Evolutionary conservation across 2,797 vertebrate species (phyloP).

Genomic region (Bovichtus variegatus): DNA sequence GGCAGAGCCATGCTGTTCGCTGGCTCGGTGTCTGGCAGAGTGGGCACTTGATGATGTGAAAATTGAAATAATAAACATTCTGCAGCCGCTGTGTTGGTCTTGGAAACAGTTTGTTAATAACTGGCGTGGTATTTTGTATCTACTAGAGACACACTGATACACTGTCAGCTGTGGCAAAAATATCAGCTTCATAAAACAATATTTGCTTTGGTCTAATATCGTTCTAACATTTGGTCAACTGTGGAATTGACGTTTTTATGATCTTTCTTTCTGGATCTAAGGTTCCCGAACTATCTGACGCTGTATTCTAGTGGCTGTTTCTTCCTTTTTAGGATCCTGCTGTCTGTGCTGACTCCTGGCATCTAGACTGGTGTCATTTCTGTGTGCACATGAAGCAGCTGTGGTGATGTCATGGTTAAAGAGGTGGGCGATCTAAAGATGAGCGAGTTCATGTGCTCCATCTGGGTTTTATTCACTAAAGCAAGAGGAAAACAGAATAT

Average conservation of each 20-base stretch:
- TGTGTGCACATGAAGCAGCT: slow-evolving; percentile 57
- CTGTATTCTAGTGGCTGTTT: slow-evolving; percentile 5
- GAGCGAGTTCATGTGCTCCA: slow-evolving; percentile 69
- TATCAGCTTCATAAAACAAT: slow-evolving; percentile 11
- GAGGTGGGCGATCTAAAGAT: slow-evolving; percentile 62
- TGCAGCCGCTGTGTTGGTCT: slow-evolving; percentile 36
- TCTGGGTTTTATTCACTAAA: slow-evolving; percentile 69
- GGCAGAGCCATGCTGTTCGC: not conserved
- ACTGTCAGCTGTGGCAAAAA: not conserved
- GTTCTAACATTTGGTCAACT: slow-evolving; percentile 16
- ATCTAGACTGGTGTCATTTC: slow-evolving; percentile 58
- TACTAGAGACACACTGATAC: not conserved
- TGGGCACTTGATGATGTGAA: slow-evolving; percentile 18
- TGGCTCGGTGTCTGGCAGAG: slow-evolving; percentile 17
- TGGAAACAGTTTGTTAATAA: slow-evolving; percentile 15
- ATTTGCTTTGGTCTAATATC: slow-evolving; percentile 20
- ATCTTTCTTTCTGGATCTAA: slow-evolving; percentile 9
- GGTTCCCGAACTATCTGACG: not conserved
- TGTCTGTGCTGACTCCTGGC: slow-evolving; percentile 38
- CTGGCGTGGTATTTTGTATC: slow-evolving; percentile 13
- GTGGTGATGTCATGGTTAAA: slow-evolving; percentile 71
- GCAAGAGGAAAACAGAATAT: slow-evolving; percentile 57
- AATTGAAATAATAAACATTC: slow-evolving; percentile 21
- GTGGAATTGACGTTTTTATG: slow-evolving; percentile 12
- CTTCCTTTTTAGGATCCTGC: slow-evolving; percentile 3